A percentile compares a stretch with the other conserved stretches of the same genome.
These are phyloP conservation scores for Trachelipus rathkii DNA, from an alignment of 1,140 invertebrate species.

Conservation along the genomic window DNA sequence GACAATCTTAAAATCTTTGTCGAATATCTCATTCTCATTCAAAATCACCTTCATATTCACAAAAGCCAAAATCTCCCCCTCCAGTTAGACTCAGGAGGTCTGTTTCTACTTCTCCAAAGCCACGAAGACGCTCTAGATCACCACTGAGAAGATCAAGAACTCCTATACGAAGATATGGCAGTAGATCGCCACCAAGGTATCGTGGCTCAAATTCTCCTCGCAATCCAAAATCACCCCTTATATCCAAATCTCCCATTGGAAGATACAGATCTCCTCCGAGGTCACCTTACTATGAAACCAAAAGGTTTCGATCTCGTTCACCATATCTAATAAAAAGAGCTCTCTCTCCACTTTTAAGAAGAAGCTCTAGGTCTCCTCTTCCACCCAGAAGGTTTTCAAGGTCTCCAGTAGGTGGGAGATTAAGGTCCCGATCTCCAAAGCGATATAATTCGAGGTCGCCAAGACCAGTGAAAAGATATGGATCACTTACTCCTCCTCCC, in stretches of 20 bases:
- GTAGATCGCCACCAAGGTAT: not conserved
- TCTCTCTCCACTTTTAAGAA: not conserved
- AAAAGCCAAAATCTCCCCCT: not conserved
- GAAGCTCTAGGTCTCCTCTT: not conserved
- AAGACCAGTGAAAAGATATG: not conserved
- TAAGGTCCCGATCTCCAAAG: not conserved
- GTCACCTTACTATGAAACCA: not conserved
- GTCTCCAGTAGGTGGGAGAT: not conserved
- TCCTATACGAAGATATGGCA: not conserved
- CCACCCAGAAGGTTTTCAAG: not conserved
- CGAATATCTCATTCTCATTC: not conserved
- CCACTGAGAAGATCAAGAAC: not conserved
- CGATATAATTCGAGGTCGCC: not conserved
- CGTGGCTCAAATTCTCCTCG: not conserved
- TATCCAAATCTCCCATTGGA: not conserved
- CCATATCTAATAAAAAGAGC: not conserved
- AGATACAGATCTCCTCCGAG: not conserved
- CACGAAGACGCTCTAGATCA: not conserved
- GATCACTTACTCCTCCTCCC: not conserved
- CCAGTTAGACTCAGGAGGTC: not conserved
- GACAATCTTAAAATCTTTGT: too few relatives aligned
- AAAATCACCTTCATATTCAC: not conserved
- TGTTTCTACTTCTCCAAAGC: not conserved
- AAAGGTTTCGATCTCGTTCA: not conserved
- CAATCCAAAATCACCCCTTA: not conserved